Conservation (phyloP, 2,113 vertebrate species). For the Narcine bancroftii region DNA sequence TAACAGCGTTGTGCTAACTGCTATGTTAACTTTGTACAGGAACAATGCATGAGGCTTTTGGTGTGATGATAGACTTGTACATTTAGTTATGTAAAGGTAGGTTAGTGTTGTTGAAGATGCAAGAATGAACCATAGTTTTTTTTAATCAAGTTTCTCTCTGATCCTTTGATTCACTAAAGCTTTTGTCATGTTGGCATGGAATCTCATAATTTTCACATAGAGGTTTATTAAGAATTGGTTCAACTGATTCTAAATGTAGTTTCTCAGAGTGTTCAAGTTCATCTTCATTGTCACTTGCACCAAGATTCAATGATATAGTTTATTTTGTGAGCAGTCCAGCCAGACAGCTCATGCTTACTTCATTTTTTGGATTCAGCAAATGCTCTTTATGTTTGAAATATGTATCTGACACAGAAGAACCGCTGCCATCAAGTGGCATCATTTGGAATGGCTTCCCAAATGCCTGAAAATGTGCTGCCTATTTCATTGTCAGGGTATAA, state of each 20-base stretch:
- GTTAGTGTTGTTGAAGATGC: background rate
- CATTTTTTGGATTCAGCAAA: background rate
- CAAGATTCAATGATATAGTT: too few relatives aligned
- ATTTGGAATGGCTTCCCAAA: background rate
- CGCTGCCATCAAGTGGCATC: slow-evolving; percentile 26
- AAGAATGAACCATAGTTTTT: background rate
- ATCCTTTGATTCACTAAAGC: background rate
- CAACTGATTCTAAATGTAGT: background rate
- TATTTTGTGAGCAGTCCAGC: too few relatives aligned
- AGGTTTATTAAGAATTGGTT: background rate
- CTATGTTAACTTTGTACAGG: background rate
- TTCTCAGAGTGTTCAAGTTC: background rate
- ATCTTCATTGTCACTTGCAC: too few relatives aligned
- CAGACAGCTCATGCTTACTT: too few relatives aligned
- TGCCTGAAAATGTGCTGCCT: background rate
- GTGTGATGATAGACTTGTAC: background rate
- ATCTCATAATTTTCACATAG: background rate
- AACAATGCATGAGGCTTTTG: background rate
- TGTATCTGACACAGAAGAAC: background rate
- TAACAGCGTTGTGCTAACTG: too few relatives aligned
- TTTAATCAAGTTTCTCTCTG: background rate
- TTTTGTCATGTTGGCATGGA: background rate
- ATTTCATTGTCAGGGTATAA: too few relatives aligned
- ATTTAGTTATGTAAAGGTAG: background rate
- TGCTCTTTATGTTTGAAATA: background rate